A percentile compares a stretch with the other conserved stretches of the same genome.
Evolutionary conservation across 2,113 vertebrate species (phyloP).

Genomic region (Cyphomyrus plagiostoma): DNA sequence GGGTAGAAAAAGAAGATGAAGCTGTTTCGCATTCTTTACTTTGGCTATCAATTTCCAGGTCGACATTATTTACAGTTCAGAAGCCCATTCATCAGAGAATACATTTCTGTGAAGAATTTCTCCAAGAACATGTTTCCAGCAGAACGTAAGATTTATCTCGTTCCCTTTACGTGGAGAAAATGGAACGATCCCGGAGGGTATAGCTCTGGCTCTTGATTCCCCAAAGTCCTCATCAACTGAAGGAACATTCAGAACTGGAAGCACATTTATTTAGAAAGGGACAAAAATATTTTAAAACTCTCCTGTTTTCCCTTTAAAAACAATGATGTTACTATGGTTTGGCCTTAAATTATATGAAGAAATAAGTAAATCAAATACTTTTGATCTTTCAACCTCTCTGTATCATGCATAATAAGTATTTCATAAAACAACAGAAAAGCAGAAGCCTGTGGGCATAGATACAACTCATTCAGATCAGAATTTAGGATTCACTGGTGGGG

Average conservation of each 20-base stretch:
- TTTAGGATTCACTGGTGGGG: neutral
- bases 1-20: no score
- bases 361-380: neutral
- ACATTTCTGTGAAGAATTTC: neutral
- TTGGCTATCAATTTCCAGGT: neutral
- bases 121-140: neutral
- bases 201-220: neutral
- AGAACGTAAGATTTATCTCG: neutral
- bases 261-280: neutral
- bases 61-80: constrained; percentile 6
- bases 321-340: neutral
- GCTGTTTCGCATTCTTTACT: neutral
- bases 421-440: neutral
- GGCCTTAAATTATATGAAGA: neutral
- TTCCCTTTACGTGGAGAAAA: neutral
- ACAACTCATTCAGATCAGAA: neutral
- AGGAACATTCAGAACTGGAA: neutral
- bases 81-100: neutral
- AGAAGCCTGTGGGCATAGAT: neutral
- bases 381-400: neutral
- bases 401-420: neutral
- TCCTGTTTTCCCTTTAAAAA: neutral
- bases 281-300: neutral
- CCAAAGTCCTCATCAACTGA: neutral
- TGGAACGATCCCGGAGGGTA: neutral